Percentiles rank a stretch among this genome's conserved stretches.
These are phyloP conservation scores for Drosophila testacea DNA, from an alignment of 2,888 invertebrate species.

Conservation along the genomic window DNA sequence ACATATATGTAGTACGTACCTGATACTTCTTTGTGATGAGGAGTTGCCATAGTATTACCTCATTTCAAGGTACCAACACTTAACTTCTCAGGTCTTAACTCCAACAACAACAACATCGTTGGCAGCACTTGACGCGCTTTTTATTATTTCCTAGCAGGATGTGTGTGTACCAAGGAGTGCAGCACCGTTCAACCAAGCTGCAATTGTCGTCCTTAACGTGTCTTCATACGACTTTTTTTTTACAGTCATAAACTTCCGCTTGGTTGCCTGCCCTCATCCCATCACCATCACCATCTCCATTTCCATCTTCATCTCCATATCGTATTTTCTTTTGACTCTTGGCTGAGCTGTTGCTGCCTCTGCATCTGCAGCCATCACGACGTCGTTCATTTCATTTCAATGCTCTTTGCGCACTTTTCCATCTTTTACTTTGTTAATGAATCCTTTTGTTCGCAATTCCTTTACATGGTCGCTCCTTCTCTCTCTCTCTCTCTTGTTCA, in stretches of 20 bases:
- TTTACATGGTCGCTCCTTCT: slow-evolving; percentile 32
- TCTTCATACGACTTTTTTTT: slow-evolving; percentile 46
- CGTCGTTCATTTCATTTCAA: slow-evolving; percentile 51
- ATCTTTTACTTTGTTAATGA: slow-evolving; percentile 79
- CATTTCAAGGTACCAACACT: slow-evolving; percentile 1
- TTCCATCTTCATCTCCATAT: slow-evolving; percentile 21
- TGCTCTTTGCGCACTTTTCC: slow-evolving; percentile 65
- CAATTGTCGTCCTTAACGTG: slow-evolving; percentile 46
- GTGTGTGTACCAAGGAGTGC: slow-evolving; percentile 32
- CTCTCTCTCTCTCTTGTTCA: background rate
- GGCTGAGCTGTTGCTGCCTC: slow-evolving; percentile 9
- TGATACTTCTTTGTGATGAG: slow-evolving; percentile 38
- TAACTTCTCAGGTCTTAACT: slow-evolving; percentile 1
- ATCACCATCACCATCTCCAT: background rate
- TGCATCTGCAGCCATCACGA: slow-evolving; percentile 4
- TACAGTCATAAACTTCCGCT: slow-evolving; percentile 71
- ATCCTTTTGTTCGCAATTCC: slow-evolving; percentile 73
- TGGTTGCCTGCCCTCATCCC: slow-evolving; percentile 50
- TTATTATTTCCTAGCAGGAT: slow-evolving; percentile 51
- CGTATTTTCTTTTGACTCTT: slow-evolving; percentile 27
- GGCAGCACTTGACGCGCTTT: slow-evolving; percentile 53
- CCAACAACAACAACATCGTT: slow-evolving; percentile 39
- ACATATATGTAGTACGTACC: slow-evolving; percentile 2
- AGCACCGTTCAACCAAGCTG: slow-evolving; percentile 27
- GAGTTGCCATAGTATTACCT: slow-evolving; percentile 27